Evolutionary conservation across 2,888 invertebrate species (phyloP).

Genomic region (Masnerella sp.): DNA sequence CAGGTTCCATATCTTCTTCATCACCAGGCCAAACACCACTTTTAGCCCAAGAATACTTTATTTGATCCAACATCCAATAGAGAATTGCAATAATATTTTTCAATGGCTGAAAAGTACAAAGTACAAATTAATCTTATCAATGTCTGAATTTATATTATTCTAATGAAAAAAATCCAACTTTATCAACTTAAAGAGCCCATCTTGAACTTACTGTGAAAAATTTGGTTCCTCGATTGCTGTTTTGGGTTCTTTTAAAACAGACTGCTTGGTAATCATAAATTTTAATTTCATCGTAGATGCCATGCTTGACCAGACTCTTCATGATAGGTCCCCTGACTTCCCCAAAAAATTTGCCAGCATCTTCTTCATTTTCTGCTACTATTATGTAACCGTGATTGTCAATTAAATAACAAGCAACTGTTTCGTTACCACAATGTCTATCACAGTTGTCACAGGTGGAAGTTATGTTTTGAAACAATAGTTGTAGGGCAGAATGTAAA

Average conservation of each 20-base stretch:
- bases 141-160: no score
- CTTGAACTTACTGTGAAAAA: conserved; percentile 83
- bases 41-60: conserved; percentile 69
- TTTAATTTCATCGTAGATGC: conserved; percentile 86
- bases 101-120: conserved; percentile 67
- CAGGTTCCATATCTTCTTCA: conserved; percentile 67
- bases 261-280: conserved; percentile 94
- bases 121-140: no score
- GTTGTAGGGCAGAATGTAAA: conserved; percentile 86
- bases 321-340: conserved; percentile 89
- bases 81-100: conserved; percentile 65
- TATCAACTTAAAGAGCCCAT: no score
- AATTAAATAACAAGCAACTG: conserved; percentile 89
- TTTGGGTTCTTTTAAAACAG: conserved; percentile 85
- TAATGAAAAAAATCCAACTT: no score
- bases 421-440: conserved; percentile 81
- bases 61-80: conserved; percentile 71
- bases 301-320: conserved; percentile 85
- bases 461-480: conserved; percentile 89
- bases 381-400: conserved; percentile 94
- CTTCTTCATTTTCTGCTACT: conserved; percentile 84
- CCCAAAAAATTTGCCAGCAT: conserved; percentile 93
- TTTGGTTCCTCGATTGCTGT: conserved; percentile 81
- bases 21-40: conserved; percentile 70
- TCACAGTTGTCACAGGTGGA: conserved; percentile 78